These are phyloP conservation scores for Galemys pyrenaicus DNA, from an alignment of 2,113 vertebrate species.

Conservation along the genomic window DNA sequence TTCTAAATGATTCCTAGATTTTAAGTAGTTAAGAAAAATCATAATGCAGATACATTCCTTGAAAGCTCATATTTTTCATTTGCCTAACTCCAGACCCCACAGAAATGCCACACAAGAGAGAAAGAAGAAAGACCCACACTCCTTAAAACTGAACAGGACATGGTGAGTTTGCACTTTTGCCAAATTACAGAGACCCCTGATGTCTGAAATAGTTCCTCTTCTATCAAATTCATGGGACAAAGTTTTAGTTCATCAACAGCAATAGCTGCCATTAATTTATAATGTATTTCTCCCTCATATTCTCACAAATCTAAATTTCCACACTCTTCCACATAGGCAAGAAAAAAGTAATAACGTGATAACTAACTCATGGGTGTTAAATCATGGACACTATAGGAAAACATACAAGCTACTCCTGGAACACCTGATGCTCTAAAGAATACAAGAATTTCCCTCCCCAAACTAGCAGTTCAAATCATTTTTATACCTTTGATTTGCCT, in stretches of 20 bases:
- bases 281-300: background rate
- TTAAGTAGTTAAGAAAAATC: slow-evolving; percentile 58
- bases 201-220: slow-evolving; percentile 24
- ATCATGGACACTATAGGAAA: background rate
- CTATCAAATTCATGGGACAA: slow-evolving; percentile 25
- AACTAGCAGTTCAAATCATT: slow-evolving; percentile 10
- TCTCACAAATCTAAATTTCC: slow-evolving; percentile 33
- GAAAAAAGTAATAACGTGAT: slow-evolving; percentile 2
- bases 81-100: slow-evolving; percentile 40
- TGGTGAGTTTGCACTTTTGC: background rate
- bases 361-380: background rate
- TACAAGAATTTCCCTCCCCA: background rate
- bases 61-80: slow-evolving; percentile 10
- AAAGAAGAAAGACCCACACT: background rate
- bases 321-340: slow-evolving; percentile 7
- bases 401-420: background rate
- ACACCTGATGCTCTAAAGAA: background rate
- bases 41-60: slow-evolving; percentile 32
- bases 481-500: background rate
- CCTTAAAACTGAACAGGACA: background rate
- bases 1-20: slow-evolving; percentile 21
- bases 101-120: background rate
- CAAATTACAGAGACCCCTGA: background rate
- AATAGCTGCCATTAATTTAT: slow-evolving; percentile 36
- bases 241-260: slow-evolving; percentile 34